These are phyloP conservation scores for Myripristis jacobus DNA, from an alignment of 2,797 vertebrate genomes.

Conservation along the genomic window DNA sequence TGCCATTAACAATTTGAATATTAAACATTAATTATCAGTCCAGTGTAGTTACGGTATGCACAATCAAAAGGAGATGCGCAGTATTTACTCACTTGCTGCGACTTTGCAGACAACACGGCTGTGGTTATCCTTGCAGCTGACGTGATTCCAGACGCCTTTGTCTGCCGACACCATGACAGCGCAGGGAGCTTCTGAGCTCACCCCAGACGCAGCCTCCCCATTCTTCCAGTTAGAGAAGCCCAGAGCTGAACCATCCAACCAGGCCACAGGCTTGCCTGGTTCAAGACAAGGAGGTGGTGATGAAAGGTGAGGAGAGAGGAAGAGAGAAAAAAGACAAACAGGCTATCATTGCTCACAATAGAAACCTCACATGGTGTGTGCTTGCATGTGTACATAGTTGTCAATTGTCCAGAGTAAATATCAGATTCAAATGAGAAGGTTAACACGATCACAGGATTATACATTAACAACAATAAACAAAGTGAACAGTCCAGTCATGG, in stretches of 20 bases:
- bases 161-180: constrained; percentile 84
- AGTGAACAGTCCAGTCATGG: not conserved
- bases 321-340: not conserved
- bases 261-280: constrained; percentile 75
- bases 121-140: constrained; percentile 80
- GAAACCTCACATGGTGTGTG: not conserved
- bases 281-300: not conserved
- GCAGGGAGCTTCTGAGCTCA: constrained; percentile 71
- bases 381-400: not conserved
- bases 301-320: not conserved
- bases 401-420: not conserved
- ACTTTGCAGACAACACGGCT: constrained; percentile 92
- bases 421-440: not conserved
- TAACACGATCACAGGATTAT: constrained; percentile 1
- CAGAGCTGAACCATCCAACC: constrained; percentile 88
- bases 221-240: constrained; percentile 87
- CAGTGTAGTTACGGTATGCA: no score
- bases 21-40: not conserved
- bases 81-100: constrained; percentile 83
- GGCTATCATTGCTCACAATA: not conserved
- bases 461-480: not conserved
- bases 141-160: constrained; percentile 85
- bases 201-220: not conserved
- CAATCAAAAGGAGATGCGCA: not conserved
- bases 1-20: not conserved